A percentile compares a stretch with the other conserved stretches of the same genome.
Evolutionary conservation across 2,113 vertebrate species (phyloP).

Genomic region (Rhizomys pruinosus): DNA sequence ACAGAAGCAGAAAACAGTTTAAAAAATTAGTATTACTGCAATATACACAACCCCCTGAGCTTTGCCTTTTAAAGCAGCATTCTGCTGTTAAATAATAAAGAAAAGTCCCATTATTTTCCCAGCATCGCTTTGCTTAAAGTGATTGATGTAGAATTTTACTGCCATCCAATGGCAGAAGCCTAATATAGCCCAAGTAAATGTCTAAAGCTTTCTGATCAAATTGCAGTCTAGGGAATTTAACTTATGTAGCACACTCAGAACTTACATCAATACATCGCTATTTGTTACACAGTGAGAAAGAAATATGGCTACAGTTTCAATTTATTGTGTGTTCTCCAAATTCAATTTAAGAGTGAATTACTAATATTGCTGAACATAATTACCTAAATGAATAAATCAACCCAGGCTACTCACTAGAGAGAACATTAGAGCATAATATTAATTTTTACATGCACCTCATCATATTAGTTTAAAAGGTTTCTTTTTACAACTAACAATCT

Average conservation of each 20-base stretch:
- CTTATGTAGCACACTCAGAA: slow-evolving; percentile 87
- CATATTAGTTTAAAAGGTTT: slow-evolving; percentile 91
- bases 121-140: slow-evolving; percentile 85
- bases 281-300: slow-evolving; percentile 88
- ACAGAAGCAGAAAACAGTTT: slow-evolving; percentile 65
- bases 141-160: slow-evolving; percentile 99
- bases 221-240: slow-evolving; percentile 91
- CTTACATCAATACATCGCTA: slow-evolving; percentile 89
- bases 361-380: slow-evolving; percentile 95
- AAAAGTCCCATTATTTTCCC: slow-evolving; percentile 86
- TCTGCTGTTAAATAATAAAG: slow-evolving; percentile 86
- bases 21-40: slow-evolving; percentile 80
- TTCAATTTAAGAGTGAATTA: slow-evolving; percentile 96
- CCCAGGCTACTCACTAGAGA: slow-evolving; percentile 91
- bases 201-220: slow-evolving; percentile 90
- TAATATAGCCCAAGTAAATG: slow-evolving; percentile 90
- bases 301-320: slow-evolving; percentile 91
- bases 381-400: slow-evolving; percentile 97
- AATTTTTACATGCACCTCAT: slow-evolving; percentile 90
- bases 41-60: slow-evolving; percentile 81
- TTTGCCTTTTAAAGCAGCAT: slow-evolving; percentile 81
- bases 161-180: slow-evolving; percentile 95
- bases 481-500: slow-evolving; percentile 85
- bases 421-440: slow-evolving; percentile 89
- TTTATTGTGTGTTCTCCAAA: slow-evolving; percentile 91